These are phyloP conservation scores for Formica exsecta DNA, from an alignment of 1,140 invertebrate species.

Conservation along the genomic window DNA sequence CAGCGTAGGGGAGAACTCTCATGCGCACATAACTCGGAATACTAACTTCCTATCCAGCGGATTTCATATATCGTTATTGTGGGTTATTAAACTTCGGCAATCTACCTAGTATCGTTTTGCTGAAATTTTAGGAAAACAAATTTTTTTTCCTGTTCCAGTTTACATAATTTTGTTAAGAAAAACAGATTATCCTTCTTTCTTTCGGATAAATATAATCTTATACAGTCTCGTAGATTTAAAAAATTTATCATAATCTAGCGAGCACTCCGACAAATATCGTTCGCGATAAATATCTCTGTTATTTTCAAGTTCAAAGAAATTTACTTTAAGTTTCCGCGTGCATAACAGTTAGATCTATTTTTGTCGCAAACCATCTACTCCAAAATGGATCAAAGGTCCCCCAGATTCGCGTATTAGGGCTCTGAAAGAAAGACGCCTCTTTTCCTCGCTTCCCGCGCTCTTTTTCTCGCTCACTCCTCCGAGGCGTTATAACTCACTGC, in stretches of 20 bases:
- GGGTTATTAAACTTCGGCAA: slow-evolving; percentile 47
- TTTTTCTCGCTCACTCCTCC: slow-evolving; percentile 52
- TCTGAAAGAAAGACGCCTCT: slow-evolving; percentile 46
- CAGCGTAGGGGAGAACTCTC: slow-evolving; percentile 52
- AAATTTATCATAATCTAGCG: neutral
- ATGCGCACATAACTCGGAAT: slow-evolving; percentile 56
- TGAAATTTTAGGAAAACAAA: neutral
- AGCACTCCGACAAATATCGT: neutral
- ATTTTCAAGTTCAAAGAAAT: slow-evolving; percentile 22
- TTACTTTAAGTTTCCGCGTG: slow-evolving; percentile 4
- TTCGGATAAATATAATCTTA: neutral
- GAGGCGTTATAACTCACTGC: slow-evolving; percentile 73
- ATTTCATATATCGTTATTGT: slow-evolving; percentile 50
- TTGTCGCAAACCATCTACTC: slow-evolving; percentile 30
- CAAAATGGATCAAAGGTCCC: slow-evolving; percentile 49
- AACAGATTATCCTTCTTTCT: neutral
- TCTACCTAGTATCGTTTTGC: slow-evolving; percentile 8
- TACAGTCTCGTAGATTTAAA: neutral
- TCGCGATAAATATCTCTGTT: slow-evolving; percentile 6
- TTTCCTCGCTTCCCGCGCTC: neutral
- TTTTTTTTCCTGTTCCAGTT: neutral
- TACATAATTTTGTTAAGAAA: neutral
- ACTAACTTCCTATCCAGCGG: slow-evolving; percentile 51
- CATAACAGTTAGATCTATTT: slow-evolving; percentile 46
- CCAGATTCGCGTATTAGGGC: slow-evolving; percentile 45